Percentiles rank a stretch among this genome's conserved stretches.
These are phyloP conservation scores for Drosophila saltans DNA, from an alignment of 1,140 invertebrate species.

Conservation along the genomic window DNA sequence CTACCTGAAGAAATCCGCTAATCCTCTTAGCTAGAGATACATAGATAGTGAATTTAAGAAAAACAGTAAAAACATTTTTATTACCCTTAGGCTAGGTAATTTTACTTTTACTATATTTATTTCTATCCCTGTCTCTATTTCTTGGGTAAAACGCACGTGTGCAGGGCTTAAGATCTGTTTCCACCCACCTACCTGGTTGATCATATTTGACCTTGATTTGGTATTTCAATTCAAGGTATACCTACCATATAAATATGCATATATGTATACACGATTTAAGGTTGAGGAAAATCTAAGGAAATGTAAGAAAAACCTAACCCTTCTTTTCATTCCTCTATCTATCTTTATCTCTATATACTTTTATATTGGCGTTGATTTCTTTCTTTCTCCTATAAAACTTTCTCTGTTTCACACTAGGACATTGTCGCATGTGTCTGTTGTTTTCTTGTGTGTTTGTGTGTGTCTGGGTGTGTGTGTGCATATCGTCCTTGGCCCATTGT, in stretches of 20 bases:
- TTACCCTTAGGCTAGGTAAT: slow-evolving; percentile 7
- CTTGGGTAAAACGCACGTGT: slow-evolving; percentile 17
- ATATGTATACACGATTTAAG: neutral
- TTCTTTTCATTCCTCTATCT: neutral
- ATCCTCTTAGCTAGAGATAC: neutral
- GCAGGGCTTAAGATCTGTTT: neutral
- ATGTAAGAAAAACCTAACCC: neutral
- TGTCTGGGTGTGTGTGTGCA: neutral
- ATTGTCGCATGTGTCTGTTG: neutral
- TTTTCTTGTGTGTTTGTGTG: neutral
- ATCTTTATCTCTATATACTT: neutral
- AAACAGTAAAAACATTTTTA: slow-evolving; percentile 2
- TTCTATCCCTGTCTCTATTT: neutral
- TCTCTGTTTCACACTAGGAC: neutral
- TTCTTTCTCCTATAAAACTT: neutral
- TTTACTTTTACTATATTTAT: neutral
- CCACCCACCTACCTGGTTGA: neutral
- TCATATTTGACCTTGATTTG: slow-evolving; percentile 5
- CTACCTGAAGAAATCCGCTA: slow-evolving; percentile 32
- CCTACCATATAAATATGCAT: neutral
- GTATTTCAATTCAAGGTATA: slow-evolving; percentile 2
- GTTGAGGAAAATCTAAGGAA: slow-evolving; percentile 1
- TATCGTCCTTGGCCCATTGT: slow-evolving; percentile 37
- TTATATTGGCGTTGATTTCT: slow-evolving; percentile 3
- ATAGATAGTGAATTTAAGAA: slow-evolving; percentile 11